Percentiles rank a stretch among this genome's conserved stretches.
Conservation (phyloP, 2,797 vertebrate genomes). For the Antennarius maculatus region DNA sequence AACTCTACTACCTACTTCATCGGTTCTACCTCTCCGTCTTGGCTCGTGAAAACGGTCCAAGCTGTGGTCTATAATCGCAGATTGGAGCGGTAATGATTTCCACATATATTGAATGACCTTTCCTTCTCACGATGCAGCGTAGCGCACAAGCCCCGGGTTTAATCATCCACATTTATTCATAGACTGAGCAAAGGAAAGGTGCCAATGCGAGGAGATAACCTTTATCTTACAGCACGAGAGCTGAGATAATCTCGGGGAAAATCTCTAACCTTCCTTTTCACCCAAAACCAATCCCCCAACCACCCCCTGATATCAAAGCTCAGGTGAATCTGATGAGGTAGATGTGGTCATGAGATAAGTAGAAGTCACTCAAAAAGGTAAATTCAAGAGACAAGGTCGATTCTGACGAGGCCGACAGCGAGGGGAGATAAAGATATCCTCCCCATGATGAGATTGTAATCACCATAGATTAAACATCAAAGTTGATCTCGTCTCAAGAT, state of each 20-base stretch:
- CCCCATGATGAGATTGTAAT: neutral
- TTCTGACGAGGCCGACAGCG: slow-evolving; percentile 1
- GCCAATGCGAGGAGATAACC: slow-evolving; percentile 61
- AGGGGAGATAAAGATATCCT: neutral
- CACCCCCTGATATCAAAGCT: slow-evolving; percentile 34
- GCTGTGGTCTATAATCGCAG: slow-evolving; percentile 43
- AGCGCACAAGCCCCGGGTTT: slow-evolving; percentile 38
- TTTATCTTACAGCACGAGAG: slow-evolving; percentile 54
- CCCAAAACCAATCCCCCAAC: slow-evolving; percentile 41
- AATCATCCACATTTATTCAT: slow-evolving; percentile 58
- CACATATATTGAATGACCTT: slow-evolving; percentile 77
- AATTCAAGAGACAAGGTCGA: slow-evolving; percentile 1
- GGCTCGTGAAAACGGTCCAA: slow-evolving; percentile 46
- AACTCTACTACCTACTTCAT: slow-evolving; percentile 3
- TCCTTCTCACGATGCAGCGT: slow-evolving; percentile 42
- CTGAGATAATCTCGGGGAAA: slow-evolving; percentile 51
- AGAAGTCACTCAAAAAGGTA: slow-evolving; percentile 10
- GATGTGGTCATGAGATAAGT: slow-evolving; percentile 27
- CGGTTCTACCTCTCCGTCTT: slow-evolving; percentile 26
- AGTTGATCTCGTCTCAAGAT: slow-evolving; percentile 8
- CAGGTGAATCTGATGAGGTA: slow-evolving; percentile 48
- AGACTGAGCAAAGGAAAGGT: slow-evolving; percentile 38
- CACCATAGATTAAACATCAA: neutral
- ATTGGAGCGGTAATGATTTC: slow-evolving; percentile 59
- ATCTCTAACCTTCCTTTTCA: slow-evolving; percentile 46